Evolutionary conservation across 2,113 vertebrate species (phyloP), one percentile per base, ranked within the genome.

Genomic region (Peucedramus taeniatus): DNA sequence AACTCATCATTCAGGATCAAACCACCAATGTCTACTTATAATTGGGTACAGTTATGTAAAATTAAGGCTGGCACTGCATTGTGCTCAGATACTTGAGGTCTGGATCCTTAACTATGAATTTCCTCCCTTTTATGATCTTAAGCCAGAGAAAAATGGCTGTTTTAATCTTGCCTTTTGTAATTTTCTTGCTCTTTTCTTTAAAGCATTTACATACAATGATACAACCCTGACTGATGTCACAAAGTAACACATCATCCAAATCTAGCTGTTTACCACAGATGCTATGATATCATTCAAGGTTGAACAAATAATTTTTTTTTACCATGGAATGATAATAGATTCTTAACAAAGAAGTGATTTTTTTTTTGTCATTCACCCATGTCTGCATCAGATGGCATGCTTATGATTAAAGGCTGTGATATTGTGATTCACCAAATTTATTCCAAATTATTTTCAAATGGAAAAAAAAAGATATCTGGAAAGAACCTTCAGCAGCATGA

Each of bases 161-260:
- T 96, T 95, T 93, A 97, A 95, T 97, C 94, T 95, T 86, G 63
- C 45, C 84, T 94, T 97, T 95, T 92, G 88, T 86, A 97, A 83
- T 94, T 94, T 95, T 78, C 84, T 78, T 87, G 49, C 27, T 82
- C 75, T 92, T 94, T 92, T 82, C 90, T 94, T 97, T 95, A 72
- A 96, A 95, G 39, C 60, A n/a, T 94, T 96, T 96, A 93, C 64
- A 83, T 71, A 89, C 74, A 93, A 45, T 23, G 70, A 88, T 82
- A 90, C 76, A 89, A 83, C 70, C 60, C 65, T 77, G 49, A 96
- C n/a, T 91, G 93, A 95, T 81, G 65, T 82, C 94, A 87, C 91
- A 89, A 94, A 94, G 50, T 83, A 94, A 91, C 78, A 85, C 76
- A 91, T 84, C 89, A 93, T 85, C 68, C 78, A 88, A 84, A 85